A percentile compares a stretch with the other conserved stretches of the same genome.
Evolutionary conservation across 2,797 vertebrate species (phyloP).

Genomic region (Scleropages formosus): DNA sequence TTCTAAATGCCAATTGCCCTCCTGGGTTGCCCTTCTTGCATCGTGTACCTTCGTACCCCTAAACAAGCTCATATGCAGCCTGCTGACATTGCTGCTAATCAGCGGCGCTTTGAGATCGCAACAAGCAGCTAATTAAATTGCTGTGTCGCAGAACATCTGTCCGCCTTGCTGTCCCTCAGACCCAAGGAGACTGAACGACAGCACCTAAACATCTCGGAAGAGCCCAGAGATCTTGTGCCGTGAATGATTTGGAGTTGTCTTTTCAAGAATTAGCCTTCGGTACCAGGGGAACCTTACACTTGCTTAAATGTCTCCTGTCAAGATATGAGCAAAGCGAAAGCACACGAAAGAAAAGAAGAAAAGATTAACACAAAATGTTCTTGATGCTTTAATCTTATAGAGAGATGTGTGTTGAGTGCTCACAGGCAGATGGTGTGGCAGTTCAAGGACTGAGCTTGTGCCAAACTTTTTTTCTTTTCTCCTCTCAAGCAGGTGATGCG

Average conservation of each 20-base stretch:
- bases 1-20: too few species aligned
- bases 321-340: neutral
- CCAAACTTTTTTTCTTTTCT: too few species aligned
- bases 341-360: neutral
- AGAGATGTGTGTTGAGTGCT: neutral
- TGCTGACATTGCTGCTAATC: neutral
- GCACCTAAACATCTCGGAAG: neutral
- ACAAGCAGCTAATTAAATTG: slow-evolving; percentile 19
- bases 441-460: neutral
- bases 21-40: neutral
- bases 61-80: neutral
- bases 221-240: neutral
- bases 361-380: neutral
- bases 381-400: neutral
- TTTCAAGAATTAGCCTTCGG: neutral
- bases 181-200: neutral
- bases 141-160: slow-evolving; percentile 1
- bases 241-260: slow-evolving; percentile 9
- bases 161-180: neutral
- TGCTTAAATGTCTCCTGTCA: neutral
- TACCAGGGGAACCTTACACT: neutral
- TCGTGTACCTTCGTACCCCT: neutral
- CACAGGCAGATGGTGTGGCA: neutral
- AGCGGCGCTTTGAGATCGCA: neutral
- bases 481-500: neutral